Evolutionary conservation across 2,888 invertebrate genomes (phyloP), one percentile per base, ranked within the genome.

Genomic region (Octodonta nipae): DNA sequence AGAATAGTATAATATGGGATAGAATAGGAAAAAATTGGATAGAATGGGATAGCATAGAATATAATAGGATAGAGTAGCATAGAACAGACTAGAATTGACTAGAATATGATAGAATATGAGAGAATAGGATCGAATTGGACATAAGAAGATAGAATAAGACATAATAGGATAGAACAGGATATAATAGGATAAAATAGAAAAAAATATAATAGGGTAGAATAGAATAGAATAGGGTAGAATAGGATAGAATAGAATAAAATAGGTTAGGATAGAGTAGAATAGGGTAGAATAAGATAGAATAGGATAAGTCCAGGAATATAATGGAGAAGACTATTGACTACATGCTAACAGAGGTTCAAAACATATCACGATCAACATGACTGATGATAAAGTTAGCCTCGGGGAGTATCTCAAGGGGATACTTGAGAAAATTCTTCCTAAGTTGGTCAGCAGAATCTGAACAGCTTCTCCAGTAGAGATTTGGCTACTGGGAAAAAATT

Each of bases 121-220:
- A 25, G 26, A 25, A 25, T 25, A 25, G 26, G 11, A 25, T 25
- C 7, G 26, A 25, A 25, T 25, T 10, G 26, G 11, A 25, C 11
- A 25, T n/a, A 25, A 25, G 7, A 25, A 11, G 11, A 25, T 25
- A 25, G 26, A 25, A 25, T 25, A 28, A 13, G 12, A 28, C 13
- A 28, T 8, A 28, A 28, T 28, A 28, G 28, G 12, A 28, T 28
- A 28, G 28, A 28, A 28, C n/a, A 28, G 28, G 12, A 28, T 28
- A 28, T 8, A 28, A 28, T 28, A 28, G 28, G 12, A 28, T 28
- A 28, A 13, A 15, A 28, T 28, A 28, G 28, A 28, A 13, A 6
- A 28, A n/a, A 15, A 28, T 28, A 28, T 10, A 15, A 15, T 28
- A 14, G 28, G 12, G 8, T 28, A 28, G 15, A 15, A 28, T 28